Percentiles rank a stretch among this genome's conserved stretches.
Evolutionary conservation across 2,113 vertebrate species (phyloP).

Genomic region (Vulpes ferrilata): DNA sequence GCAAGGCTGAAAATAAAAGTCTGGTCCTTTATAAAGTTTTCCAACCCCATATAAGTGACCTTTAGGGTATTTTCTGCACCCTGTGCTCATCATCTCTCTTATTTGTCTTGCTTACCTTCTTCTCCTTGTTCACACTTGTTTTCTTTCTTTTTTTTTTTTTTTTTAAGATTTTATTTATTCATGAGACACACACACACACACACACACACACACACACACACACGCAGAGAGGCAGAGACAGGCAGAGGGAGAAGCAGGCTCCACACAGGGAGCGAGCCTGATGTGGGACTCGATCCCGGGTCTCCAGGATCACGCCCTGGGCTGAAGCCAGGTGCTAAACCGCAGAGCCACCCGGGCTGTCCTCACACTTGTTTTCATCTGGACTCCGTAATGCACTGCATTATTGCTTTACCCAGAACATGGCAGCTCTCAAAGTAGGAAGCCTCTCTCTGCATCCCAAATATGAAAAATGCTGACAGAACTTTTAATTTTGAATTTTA

Average conservation of each 20-base stretch:
- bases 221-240: no score
- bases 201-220: no score
- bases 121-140: not conserved
- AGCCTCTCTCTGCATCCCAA: not conserved
- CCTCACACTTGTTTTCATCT: not conserved
- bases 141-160: no score
- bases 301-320: no score
- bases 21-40: not conserved
- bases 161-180: no score
- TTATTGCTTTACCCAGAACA: not conserved
- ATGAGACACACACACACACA: no score
- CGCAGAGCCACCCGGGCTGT: no score
- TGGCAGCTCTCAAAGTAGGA: not conserved
- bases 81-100: not conserved
- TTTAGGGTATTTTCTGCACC: not conserved
- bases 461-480: not conserved
- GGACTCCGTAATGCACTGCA: not conserved
- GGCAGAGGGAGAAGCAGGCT: no score
- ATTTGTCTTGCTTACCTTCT: not conserved
- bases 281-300: no score
- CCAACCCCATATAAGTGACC: not conserved
- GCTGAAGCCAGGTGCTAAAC: no score
- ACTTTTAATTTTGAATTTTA: constrained; percentile 42
- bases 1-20: not conserved
- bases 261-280: no score